A percentile compares a stretch with the other conserved stretches of the same genome.
These are phyloP conservation scores for Engraulis encrasicolus DNA, from an alignment of 2,113 vertebrate species.

Conservation along the genomic window DNA sequence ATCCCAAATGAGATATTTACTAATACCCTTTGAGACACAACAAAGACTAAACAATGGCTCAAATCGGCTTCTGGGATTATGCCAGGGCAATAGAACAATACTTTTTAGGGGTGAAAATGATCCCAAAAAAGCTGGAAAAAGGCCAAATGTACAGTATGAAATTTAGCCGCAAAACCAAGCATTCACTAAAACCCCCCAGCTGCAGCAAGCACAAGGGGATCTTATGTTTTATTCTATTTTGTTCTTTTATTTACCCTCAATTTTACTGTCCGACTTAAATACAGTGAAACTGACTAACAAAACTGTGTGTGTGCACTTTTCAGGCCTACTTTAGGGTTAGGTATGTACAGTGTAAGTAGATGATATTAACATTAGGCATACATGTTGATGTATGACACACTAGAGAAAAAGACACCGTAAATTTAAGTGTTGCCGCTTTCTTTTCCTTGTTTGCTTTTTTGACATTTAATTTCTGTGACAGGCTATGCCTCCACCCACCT, in stretches of 20 bases:
- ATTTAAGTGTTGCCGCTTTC: no score
- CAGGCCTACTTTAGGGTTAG: no score
- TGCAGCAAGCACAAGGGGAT: not conserved
- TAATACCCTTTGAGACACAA: not conserved
- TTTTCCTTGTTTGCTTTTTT: not conserved
- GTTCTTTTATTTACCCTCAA: no score
- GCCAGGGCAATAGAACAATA: not conserved
- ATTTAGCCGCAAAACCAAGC: not conserved
- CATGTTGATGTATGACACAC: no score
- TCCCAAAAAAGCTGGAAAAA: not conserved
- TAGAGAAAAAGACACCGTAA: no score
- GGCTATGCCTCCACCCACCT: constrained; percentile 1
- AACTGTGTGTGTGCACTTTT: no score
- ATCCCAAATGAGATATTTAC: not conserved
- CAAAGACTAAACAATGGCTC: not conserved
- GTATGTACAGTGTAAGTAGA: no score
- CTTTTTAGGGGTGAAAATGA: not conserved
- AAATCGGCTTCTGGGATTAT: not conserved
- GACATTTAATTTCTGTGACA: constrained; percentile 13
- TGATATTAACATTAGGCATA: no score
- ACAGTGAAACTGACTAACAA: no score
- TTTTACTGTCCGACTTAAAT: no score
- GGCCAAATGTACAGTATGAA: not conserved
- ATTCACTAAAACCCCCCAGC: not conserved
- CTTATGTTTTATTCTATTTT: no score